Percentiles rank a stretch among this genome's conserved stretches.
Conservation (phyloP, 2,888 invertebrate species). For the Plebejus melissa region DNA sequence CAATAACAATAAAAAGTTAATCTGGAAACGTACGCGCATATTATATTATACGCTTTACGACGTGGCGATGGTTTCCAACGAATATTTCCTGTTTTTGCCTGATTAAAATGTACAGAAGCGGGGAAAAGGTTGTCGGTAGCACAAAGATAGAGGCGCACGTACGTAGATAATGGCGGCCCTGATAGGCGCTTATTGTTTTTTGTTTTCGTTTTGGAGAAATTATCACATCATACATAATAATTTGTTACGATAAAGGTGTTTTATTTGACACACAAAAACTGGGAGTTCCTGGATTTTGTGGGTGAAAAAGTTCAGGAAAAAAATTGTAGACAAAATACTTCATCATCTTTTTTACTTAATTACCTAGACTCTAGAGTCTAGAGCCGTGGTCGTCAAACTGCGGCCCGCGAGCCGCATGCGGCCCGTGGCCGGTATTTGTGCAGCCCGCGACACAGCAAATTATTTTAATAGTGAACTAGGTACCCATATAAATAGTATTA, state of each 20-base stretch:
- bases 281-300: slow-evolving; percentile 31
- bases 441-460: too few species aligned
- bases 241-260: slow-evolving; percentile 33
- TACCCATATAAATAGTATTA: too few species aligned
- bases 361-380: not conserved
- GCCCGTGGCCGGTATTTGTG: too few species aligned
- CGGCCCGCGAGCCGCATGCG: too few species aligned
- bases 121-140: slow-evolving; percentile 61
- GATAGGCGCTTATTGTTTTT: slow-evolving; percentile 66
- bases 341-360: not conserved
- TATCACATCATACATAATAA: slow-evolving; percentile 54
- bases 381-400: too few species aligned
- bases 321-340: not conserved
- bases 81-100: slow-evolving; percentile 59
- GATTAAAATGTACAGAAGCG: slow-evolving; percentile 76
- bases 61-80: slow-evolving; percentile 65
- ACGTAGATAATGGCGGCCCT: slow-evolving; percentile 61
- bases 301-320: slow-evolving; percentile 1
- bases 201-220: slow-evolving; percentile 62
- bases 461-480: too few species aligned
- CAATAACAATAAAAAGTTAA: slow-evolving; percentile 34
- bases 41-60: slow-evolving; percentile 52
- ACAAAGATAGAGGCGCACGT: slow-evolving; percentile 66
- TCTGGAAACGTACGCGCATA: slow-evolving; percentile 39
- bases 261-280: slow-evolving; percentile 7